These are phyloP conservation scores for Egretta garzetta DNA, from an alignment of 2,113 vertebrate genomes.

Conservation along the genomic window DNA sequence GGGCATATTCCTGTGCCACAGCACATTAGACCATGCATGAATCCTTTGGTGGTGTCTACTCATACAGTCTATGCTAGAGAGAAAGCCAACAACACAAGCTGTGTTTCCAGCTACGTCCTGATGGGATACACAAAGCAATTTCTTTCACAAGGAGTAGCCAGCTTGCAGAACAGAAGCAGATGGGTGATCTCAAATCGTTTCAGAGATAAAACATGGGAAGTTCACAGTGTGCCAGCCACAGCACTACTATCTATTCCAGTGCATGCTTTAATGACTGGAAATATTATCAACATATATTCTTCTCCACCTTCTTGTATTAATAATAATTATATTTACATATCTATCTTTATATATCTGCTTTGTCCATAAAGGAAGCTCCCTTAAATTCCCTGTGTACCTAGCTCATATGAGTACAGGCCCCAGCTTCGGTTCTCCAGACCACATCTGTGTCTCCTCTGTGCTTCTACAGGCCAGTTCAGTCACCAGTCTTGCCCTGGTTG, in stretches of 20 bases:
- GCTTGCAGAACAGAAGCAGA: slow-evolving; percentile 19
- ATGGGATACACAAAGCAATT: not conserved
- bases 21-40: not conserved
- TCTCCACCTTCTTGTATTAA: not conserved
- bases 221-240: not conserved
- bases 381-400: not conserved
- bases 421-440: not conserved
- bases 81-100: not conserved
- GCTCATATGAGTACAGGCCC: rapidly evolving
- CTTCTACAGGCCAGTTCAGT: not conserved
- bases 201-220: not conserved
- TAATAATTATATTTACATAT: not conserved
- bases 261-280: not conserved
- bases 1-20: not conserved
- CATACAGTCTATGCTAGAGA: not conserved
- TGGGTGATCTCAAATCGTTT: not conserved
- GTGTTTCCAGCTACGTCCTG: not conserved
- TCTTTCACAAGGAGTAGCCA: not conserved
- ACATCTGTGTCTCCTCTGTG: not conserved
- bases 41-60: not conserved
- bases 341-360: not conserved
- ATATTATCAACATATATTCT: not conserved
- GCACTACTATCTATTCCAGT: not conserved
- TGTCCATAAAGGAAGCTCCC: not conserved
- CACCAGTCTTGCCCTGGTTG: not conserved